phyloP scores from a whole-genome alignment of 2,797 vertebrate species.

The Melanotaenia pygmaea region DNA sequence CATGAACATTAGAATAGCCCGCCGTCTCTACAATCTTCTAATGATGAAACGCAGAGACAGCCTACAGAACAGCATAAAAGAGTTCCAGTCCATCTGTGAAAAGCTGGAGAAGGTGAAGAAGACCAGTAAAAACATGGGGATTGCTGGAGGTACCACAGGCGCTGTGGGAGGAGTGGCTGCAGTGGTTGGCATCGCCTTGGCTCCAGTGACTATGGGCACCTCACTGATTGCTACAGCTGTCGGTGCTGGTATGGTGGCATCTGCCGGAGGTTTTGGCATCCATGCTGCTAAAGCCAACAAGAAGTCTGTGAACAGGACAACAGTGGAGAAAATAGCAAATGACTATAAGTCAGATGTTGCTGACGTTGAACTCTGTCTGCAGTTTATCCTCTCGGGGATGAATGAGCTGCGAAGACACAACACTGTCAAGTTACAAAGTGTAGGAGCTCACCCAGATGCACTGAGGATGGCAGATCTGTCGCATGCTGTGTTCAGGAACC shows the following conservation, averaged over 20 bases:
- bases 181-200: slow-evolving; percentile 71
- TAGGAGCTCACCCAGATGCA: slow-evolving; percentile 33
- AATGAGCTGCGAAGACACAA: slow-evolving; percentile 66
- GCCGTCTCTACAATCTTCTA: slow-evolving; percentile 67
- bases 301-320: slow-evolving; percentile 41
- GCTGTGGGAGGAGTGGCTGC: slow-evolving; percentile 73
- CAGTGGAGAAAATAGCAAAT: slow-evolving; percentile 56
- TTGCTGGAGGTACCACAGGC: slow-evolving; percentile 75
- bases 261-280: slow-evolving; percentile 69
- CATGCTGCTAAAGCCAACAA: slow-evolving; percentile 49
- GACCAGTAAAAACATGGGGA: slow-evolving; percentile 61
- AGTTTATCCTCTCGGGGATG: slow-evolving; percentile 64
- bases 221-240: slow-evolving; percentile 73
- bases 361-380: slow-evolving; percentile 66
- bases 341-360: slow-evolving; percentile 49
- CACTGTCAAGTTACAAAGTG: slow-evolving; percentile 42
- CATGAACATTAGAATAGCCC: slow-evolving; percentile 51
- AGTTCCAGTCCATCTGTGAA: slow-evolving; percentile 54
- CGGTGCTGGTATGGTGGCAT: slow-evolving; percentile 70
- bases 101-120: slow-evolving; percentile 68
- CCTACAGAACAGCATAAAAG: slow-evolving; percentile 52
- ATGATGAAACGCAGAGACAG: slow-evolving; percentile 59
- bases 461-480: slow-evolving; percentile 52
- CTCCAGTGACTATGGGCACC: slow-evolving; percentile 70
- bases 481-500: slow-evolving; percentile 28